These are phyloP conservation scores for Ischnura elegans DNA, from an alignment of 2,888 invertebrate genomes.

Conservation along the genomic window DNA sequence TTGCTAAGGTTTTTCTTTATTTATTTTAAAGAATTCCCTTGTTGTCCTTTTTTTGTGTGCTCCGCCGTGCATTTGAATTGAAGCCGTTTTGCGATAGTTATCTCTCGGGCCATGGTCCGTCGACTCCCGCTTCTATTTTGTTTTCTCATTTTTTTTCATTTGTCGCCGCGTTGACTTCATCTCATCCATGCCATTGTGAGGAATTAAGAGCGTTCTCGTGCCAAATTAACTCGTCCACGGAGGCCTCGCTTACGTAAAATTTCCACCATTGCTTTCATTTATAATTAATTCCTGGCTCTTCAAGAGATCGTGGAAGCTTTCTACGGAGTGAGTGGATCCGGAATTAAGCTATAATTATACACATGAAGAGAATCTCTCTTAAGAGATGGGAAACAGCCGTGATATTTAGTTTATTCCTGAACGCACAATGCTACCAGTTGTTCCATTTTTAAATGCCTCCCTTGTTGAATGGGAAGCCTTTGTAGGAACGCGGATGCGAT, in stretches of 20 bases:
- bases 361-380: neutral
- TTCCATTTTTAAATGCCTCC: neutral
- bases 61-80: neutral
- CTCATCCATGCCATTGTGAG: conserved; percentile 26
- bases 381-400: neutral
- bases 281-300: neutral
- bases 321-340: neutral
- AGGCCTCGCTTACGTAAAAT: neutral
- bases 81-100: conserved; percentile 19
- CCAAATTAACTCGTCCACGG: conserved; percentile 1
- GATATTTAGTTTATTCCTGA: neutral
- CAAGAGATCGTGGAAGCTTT: neutral
- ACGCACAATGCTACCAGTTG: neutral
- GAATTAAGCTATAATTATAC: neutral
- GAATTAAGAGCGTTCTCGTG: neutral
- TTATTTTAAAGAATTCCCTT: too few relatives aligned
- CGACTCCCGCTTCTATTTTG: neutral
- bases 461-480: neutral
- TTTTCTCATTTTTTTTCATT: conserved; percentile 52
- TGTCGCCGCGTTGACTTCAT: conserved; percentile 51
- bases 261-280: neutral
- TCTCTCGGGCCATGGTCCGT: neutral
- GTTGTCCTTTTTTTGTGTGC: neutral
- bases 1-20: neutral
- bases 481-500: neutral